Percentiles rank a stretch among this genome's conserved stretches.
Conservation (phyloP, 2,113 vertebrate species). For the Myrmophylax atrothorax region DNA sequence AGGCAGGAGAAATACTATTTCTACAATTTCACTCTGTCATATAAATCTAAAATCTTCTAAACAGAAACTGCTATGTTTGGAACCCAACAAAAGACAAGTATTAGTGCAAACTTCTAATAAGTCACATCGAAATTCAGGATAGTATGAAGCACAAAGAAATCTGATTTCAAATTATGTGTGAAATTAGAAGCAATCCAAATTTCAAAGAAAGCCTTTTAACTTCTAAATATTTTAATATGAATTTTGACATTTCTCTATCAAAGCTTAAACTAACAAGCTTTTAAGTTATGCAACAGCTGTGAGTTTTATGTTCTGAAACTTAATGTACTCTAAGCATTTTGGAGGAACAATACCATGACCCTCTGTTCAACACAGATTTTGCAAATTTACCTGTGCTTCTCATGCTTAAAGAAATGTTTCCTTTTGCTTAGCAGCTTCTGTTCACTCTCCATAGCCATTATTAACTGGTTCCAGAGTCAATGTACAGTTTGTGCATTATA, state of each 20-base stretch:
- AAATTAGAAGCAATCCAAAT: neutral
- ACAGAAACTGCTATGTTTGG: neutral
- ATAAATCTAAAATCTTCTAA: neutral
- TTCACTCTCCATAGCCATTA: neutral
- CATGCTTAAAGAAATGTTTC: neutral
- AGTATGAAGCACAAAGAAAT: neutral
- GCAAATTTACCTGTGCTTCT: neutral
- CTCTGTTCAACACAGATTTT: neutral
- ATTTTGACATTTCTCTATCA: neutral
- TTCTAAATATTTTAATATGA: neutral
- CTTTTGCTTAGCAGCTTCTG: neutral
- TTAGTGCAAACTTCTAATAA: neutral
- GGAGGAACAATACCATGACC: neutral
- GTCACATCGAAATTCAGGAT: neutral
- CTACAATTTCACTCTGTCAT: neutral
- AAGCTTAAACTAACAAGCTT: neutral
- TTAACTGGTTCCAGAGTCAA: neutral
- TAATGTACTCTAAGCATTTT: neutral
- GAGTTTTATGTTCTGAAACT: neutral
- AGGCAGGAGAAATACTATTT: neutral
- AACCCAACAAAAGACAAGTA: neutral
- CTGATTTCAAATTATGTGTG: neutral
- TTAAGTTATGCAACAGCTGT: neutral
- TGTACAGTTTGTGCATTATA: neutral
- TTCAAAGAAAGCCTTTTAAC: neutral